A percentile compares a stretch with the other conserved stretches of the same genome.
Evolutionary conservation across 2,113 vertebrate genomes (phyloP).

Genomic region (Coturnix japonica): DNA sequence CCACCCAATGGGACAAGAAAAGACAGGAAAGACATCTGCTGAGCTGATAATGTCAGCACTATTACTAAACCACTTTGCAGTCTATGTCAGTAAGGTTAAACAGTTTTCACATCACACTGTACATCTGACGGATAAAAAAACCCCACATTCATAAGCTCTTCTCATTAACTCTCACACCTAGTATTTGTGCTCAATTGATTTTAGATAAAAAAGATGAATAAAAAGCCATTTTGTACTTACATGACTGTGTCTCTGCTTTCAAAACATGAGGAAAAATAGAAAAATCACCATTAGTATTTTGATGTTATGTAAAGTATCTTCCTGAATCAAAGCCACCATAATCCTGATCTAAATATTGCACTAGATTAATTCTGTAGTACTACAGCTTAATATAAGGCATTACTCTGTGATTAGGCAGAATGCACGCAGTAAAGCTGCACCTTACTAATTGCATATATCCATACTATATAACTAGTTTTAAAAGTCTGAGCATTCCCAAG

Average conservation of each 20-base stretch:
- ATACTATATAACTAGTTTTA: background rate
- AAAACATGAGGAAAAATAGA: conserved; percentile 39
- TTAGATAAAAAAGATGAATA: conserved; percentile 39
- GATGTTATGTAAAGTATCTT: background rate
- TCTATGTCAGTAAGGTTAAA: background rate
- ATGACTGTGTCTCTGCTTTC: conserved; percentile 81
- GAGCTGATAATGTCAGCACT: background rate
- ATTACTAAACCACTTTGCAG: background rate
- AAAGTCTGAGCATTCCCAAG: background rate
- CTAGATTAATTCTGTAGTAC: background rate
- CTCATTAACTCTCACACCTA: background rate
- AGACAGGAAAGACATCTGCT: background rate
- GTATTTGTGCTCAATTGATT: background rate
- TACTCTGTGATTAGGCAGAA: background rate
- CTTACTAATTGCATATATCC: background rate
- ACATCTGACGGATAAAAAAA: background rate
- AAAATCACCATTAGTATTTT: conserved; percentile 28
- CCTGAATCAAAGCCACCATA: background rate
- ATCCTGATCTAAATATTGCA: background rate
- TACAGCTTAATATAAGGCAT: background rate
- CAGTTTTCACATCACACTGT: background rate
- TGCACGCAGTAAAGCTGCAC: background rate
- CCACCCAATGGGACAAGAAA: background rate
- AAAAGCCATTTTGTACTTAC: conserved; percentile 78
- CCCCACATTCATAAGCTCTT: background rate